A percentile compares a stretch with the other conserved stretches of the same genome.
These are phyloP conservation scores for Lycophotia porphyrea DNA, from an alignment of 2,888 invertebrate species.

Conservation along the genomic window DNA sequence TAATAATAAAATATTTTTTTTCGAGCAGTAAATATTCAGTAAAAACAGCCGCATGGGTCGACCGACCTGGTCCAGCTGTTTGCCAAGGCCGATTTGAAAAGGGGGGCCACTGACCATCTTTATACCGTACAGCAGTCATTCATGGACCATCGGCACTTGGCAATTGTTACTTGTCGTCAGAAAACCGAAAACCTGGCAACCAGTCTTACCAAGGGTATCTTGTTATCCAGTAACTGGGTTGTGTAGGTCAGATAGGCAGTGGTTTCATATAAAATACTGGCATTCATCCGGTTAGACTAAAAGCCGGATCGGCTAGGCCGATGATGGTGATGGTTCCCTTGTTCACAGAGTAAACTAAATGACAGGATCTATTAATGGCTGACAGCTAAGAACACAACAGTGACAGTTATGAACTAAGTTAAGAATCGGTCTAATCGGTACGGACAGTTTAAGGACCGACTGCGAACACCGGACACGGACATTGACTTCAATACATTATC, in stretches of 20 bases:
- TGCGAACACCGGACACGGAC: no score
- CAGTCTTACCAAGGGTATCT: not conserved
- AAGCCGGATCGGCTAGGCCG: not conserved
- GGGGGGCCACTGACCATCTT: not conserved
- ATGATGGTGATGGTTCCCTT: not conserved
- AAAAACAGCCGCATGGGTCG: not conserved
- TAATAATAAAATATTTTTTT: not conserved
- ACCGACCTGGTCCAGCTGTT: not conserved
- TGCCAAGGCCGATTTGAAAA: not conserved
- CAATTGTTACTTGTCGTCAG: not conserved
- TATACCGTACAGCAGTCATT: not conserved
- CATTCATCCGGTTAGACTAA: not conserved
- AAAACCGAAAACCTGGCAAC: not conserved
- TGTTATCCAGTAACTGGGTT: not conserved
- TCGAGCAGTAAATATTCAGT: not conserved
- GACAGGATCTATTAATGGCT: no score
- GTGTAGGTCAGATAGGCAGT: not conserved
- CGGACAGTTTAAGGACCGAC: no score
- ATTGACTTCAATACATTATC: no score
- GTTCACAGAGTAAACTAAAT: no score
- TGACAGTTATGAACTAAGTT: no score
- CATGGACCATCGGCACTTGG: not conserved
- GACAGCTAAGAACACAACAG: no score
- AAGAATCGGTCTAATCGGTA: no score
- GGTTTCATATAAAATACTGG: not conserved